Evolutionary conservation across 2,888 invertebrate species (phyloP).

Genomic region (Lycocerus yunnanus): DNA sequence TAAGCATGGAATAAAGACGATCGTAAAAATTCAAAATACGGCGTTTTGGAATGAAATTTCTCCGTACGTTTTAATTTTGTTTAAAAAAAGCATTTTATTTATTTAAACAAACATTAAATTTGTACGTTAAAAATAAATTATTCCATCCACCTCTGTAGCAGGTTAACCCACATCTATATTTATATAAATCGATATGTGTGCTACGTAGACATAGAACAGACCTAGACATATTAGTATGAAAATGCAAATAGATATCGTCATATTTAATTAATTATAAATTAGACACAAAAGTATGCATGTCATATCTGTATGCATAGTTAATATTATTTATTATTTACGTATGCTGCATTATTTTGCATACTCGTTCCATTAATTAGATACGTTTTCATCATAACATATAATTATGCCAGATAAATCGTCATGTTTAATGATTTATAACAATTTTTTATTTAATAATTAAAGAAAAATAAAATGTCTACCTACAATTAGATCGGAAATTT

Average conservation of each 20-base stretch:
- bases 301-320: constrained; percentile 11
- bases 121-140: not conserved
- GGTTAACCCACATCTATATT: constrained; percentile 11
- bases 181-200: constrained; percentile 20
- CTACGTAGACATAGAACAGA: constrained; percentile 20
- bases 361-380: constrained; percentile 15
- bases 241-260: constrained; percentile 18
- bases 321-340: constrained; percentile 9
- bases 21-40: not conserved
- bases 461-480: not conserved
- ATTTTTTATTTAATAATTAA: not conserved
- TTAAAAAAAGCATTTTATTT: not conserved
- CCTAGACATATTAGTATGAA: constrained; percentile 22
- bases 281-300: constrained; percentile 16
- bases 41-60: not conserved
- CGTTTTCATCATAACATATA: not conserved
- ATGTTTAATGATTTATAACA: not conserved
- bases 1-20: not conserved
- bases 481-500: not conserved
- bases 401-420: not conserved
- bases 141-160: not conserved
- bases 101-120: not conserved
- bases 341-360: constrained; percentile 10
- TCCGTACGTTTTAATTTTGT: not conserved
- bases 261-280: constrained; percentile 21